Evolutionary conservation across 1,140 invertebrate genomes (phyloP).

Genomic region (Araneus ventricosus): DNA sequence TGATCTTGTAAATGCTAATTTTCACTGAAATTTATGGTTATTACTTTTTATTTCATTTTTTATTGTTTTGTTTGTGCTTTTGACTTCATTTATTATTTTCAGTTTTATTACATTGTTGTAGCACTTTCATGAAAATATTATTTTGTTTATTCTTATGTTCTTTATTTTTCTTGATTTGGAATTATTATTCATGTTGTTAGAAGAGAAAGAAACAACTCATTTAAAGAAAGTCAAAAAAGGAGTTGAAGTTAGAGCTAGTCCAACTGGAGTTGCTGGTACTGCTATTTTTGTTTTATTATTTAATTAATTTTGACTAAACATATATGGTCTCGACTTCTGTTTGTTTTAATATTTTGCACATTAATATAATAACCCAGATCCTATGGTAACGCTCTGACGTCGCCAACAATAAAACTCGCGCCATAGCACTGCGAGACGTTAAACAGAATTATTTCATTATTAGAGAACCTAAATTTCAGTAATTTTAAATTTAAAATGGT

Average conservation of each 20-base stretch:
- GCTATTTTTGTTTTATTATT: not conserved
- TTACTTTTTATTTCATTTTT: not conserved
- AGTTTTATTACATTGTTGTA: not conserved
- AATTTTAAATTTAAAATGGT: too few relatives aligned
- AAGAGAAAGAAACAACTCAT: constrained; percentile 31
- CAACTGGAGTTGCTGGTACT: constrained; percentile 69
- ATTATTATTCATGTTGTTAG: not conserved
- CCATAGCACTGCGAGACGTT: too few relatives aligned
- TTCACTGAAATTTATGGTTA: too few relatives aligned
- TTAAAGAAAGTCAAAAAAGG: constrained; percentile 58
- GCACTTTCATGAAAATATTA: not conserved
- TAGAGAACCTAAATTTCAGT: too few relatives aligned
- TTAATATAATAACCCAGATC: too few relatives aligned
- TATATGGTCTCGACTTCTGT: not conserved
- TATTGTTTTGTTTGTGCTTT: not conserved
- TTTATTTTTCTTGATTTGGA: not conserved
- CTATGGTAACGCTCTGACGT: too few relatives aligned
- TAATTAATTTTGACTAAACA: not conserved
- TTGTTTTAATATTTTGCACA: too few relatives aligned
- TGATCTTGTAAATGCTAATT: too few relatives aligned
- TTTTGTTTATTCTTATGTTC: not conserved
- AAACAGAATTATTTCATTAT: too few relatives aligned
- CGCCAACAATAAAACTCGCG: too few relatives aligned
- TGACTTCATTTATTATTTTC: not conserved
- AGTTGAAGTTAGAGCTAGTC: constrained; percentile 75